Base-by-base conservation (phyloP, 2,797 vertebrate species). In the Muscicapa striata region DNA sequence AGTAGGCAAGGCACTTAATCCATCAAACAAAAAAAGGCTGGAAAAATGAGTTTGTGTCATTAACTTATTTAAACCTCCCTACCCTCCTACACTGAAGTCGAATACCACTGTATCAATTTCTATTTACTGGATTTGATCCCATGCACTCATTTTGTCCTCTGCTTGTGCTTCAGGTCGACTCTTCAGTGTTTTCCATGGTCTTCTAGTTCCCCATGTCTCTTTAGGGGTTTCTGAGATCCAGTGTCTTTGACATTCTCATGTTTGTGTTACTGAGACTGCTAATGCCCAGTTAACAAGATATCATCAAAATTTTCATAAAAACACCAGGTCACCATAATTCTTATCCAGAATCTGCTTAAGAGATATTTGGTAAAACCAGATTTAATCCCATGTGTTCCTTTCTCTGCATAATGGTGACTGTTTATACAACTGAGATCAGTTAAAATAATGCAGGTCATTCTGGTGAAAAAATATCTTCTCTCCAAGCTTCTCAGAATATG, bases 241-340 rank as follows among this genome's bases (percentile, higher is more conserved):
- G 2, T 12, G n/a, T 45, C 27, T 46, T 46, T 40, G 55, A 43
- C 15, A n/a, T 51, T 55, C n/a, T 70, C 0, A 0, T 41, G 29
- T 63, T 38, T 70, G 15, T 48, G 24, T 64, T 68, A 55, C 24
- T 40, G 72, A 91, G 24, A 68, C 13, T 52, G 34, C 13, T 24
- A 24, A 38, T 41, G 61, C 5, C 26, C 38, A 66, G 34, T 69
- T 36, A 57, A 19, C 38, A 62, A 77, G 15, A 32, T 10, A 57
- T 5, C 14, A 77, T 38, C 38, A 49, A 67, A 18, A 13, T 81
- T 63, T 41, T 40, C 10, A 17, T 10, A 52, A 64, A 66, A 69
- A 38, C 20, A 93, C 10, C 32, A 69, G 15, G 52, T 23, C 17
- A 34, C 10, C 4, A 9, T n/a, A 84, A 68, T 69, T 74, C 51